Conservation (phyloP, 1,140 invertebrate species). For the Atopsyche davidsoni region DNA sequence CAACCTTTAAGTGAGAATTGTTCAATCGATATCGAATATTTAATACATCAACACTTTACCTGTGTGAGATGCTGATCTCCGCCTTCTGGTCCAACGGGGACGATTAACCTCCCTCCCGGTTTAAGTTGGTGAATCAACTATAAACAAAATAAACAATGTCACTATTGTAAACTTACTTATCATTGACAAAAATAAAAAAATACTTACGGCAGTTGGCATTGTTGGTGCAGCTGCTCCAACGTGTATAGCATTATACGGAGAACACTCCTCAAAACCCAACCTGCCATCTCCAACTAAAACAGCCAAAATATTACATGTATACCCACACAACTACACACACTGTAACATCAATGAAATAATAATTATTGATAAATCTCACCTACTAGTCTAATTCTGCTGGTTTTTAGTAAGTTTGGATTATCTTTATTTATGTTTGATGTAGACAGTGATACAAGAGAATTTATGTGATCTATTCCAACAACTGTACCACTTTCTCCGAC, state of each 20-base stretch:
- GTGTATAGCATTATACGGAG: conserved; percentile 89
- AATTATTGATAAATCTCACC: conserved; percentile 46
- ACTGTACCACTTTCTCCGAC: conserved; percentile 66
- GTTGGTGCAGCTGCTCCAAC: conserved; percentile 84
- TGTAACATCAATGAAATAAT: conserved; percentile 7
- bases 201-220: conserved; percentile 65
- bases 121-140: conserved; percentile 56
- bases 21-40: no score
- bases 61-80: conserved; percentile 77
- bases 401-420: conserved; percentile 60
- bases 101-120: conserved; percentile 81
- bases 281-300: conserved; percentile 76
- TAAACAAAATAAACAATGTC: conserved; percentile 2
- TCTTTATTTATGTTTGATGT: conserved; percentile 72
- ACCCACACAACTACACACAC: no score
- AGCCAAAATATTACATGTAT: background rate
- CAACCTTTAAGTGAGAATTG: no score
- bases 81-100: conserved; percentile 82
- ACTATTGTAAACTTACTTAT: background rate
- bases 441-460: conserved; percentile 72
- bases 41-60: conserved; percentile 33
- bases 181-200: background rate
- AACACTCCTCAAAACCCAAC: conserved; percentile 62
- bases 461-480: conserved; percentile 91
- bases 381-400: conserved; percentile 61